Evolutionary conservation across 2,113 vertebrate genomes (phyloP).

Genomic region (Phaethornis superciliosus): DNA sequence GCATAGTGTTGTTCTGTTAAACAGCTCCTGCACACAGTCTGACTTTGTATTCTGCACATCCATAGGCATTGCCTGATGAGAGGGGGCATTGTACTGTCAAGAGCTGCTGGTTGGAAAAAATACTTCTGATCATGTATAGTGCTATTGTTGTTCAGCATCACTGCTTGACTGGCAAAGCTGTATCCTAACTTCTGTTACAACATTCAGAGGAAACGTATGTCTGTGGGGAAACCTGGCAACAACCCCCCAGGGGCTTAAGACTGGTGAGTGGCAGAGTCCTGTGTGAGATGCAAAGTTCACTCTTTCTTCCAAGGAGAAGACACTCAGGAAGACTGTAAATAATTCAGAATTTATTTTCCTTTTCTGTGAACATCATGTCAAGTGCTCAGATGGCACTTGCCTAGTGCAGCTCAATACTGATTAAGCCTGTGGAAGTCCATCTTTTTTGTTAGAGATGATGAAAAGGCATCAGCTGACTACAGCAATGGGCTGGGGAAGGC

Average conservation of each 20-base stretch:
- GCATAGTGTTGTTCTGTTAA: slow-evolving; percentile 42
- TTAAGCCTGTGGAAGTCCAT: neutral
- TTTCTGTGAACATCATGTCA: neutral
- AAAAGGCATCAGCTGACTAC: neutral
- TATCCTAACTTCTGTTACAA: neutral
- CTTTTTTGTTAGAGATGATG: neutral
- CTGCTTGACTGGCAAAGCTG: neutral
- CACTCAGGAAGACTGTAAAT: neutral
- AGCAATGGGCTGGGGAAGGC: neutral
- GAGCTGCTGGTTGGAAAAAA: slow-evolving; percentile 48
- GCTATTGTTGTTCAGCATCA: slow-evolving; percentile 33
- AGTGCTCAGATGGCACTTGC: neutral
- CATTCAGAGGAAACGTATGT: neutral
- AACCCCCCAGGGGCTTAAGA: neutral
- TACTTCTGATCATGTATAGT: slow-evolving; percentile 41
- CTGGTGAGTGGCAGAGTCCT: neutral
- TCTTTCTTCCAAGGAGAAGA: neutral
- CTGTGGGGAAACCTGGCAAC: neutral
- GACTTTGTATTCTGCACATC: slow-evolving; percentile 64
- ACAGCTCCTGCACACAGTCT: slow-evolving; percentile 60
- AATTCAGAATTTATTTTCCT: neutral
- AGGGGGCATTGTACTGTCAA: slow-evolving; percentile 69
- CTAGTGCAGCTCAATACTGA: neutral
- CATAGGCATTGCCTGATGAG: slow-evolving; percentile 54
- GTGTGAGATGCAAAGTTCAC: neutral